These are phyloP conservation scores for Leptarthrus brevirostris DNA, from an alignment of 2,888 invertebrate species.

Conservation along the genomic window DNA sequence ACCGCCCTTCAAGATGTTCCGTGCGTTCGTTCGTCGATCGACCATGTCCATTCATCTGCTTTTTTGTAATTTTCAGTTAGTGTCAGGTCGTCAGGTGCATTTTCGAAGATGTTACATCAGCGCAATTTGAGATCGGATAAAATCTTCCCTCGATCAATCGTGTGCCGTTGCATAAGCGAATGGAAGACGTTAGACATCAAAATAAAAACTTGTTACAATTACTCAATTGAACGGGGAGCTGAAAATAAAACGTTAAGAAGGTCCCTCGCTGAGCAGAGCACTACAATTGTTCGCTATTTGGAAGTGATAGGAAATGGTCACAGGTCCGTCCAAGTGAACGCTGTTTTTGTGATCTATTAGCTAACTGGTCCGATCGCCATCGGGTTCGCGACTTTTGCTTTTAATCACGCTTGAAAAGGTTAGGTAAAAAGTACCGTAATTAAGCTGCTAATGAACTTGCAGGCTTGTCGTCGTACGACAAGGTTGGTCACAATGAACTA, in stretches of 20 bases:
- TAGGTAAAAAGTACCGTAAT: background rate
- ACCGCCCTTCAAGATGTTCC: background rate
- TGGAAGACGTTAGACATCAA: slow-evolving; percentile 26
- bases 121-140: slow-evolving; percentile 4
- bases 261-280: slow-evolving; percentile 3
- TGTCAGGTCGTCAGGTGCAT: background rate
- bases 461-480: slow-evolving; percentile 10
- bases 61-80: background rate
- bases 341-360: too few species aligned
- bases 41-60: background rate
- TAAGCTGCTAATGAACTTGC: slow-evolving; percentile 10
- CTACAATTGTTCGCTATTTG: background rate
- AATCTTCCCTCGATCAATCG: slow-evolving; percentile 30
- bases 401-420: background rate
- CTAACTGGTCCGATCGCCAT: too few species aligned
- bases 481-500: background rate
- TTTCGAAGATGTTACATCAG: slow-evolving; percentile 35
- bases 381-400: slow-evolving; percentile 1
- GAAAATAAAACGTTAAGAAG: background rate
- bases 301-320: slow-evolving; percentile 26
- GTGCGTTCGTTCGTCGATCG: background rate
- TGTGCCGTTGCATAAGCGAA: background rate
- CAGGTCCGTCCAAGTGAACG: background rate
- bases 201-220: slow-evolving; percentile 42
- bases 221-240: slow-evolving; percentile 21